Evolutionary conservation across 2,113 vertebrate genomes (phyloP).

Genomic region (Empidonax alnorum): DNA sequence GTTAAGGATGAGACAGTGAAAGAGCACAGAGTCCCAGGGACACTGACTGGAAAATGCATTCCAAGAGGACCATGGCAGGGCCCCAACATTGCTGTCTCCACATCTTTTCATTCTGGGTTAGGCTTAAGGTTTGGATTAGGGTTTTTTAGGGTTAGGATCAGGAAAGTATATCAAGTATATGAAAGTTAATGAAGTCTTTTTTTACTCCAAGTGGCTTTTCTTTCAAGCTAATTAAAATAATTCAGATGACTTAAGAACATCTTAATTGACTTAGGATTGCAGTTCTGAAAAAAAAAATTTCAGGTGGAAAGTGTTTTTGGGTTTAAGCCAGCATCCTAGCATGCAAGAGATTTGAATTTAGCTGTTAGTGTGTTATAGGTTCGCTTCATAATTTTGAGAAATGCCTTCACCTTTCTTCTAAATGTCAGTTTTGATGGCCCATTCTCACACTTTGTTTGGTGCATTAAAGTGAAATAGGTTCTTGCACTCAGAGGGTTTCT

Average conservation of each 20-base stretch:
- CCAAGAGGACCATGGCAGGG: too few species aligned
- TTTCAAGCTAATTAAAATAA: conserved; percentile 54
- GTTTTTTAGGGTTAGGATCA: too few species aligned
- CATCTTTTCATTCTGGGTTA: too few species aligned
- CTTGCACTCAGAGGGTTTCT: neutral
- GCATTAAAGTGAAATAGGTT: neutral
- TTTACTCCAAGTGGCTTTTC: conserved; percentile 32
- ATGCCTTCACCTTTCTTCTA: neutral
- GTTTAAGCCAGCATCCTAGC: neutral
- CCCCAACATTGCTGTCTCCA: too few species aligned
- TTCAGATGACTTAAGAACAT: conserved; percentile 20
- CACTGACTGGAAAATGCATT: too few species aligned
- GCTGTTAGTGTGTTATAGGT: neutral
- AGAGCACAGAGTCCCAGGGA: too few species aligned
- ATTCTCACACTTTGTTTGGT: neutral
- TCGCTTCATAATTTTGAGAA: neutral
- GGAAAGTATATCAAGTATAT: neutral
- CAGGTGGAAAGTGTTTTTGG: neutral
- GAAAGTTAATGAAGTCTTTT: conserved; percentile 37
- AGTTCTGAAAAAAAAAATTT: neutral
- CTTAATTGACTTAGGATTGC: conserved; percentile 16
- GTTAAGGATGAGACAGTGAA: too few species aligned
- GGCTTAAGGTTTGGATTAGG: too few species aligned
- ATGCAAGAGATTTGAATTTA: neutral
- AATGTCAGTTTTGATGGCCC: neutral